Conservation (phyloP, 2,797 vertebrate species). For the Taenioides sp. region DNA sequence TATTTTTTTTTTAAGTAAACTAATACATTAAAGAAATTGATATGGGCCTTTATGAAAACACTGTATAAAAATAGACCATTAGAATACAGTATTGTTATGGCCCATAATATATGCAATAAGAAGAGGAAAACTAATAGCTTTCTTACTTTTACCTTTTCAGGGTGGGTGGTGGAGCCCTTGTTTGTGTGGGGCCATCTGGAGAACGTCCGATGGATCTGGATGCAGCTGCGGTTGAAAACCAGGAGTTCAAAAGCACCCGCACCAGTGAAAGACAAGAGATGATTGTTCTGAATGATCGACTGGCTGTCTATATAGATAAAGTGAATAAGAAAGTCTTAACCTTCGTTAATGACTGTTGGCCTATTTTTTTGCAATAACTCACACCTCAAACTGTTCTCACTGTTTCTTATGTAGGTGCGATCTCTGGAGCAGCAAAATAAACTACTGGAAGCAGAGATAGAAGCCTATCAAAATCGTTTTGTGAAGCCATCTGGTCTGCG, state of each 20-base stretch:
- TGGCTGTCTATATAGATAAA: slow-evolving; percentile 78
- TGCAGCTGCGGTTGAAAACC: slow-evolving; percentile 71
- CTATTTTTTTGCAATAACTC: background rate
- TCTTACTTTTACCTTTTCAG: slow-evolving; percentile 41
- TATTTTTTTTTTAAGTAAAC: background rate
- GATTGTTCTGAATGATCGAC: slow-evolving; percentile 77
- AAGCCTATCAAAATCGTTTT: slow-evolving; percentile 66
- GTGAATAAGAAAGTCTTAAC: slow-evolving; percentile 33
- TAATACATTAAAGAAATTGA: background rate
- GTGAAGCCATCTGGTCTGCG: slow-evolving; percentile 66
- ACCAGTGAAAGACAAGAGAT: slow-evolving; percentile 71
- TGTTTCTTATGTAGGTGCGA: slow-evolving; percentile 64
- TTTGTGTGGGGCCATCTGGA: slow-evolving; percentile 60
- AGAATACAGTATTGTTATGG: background rate
- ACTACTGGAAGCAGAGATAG: slow-evolving; percentile 66
- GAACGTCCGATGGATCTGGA: slow-evolving; percentile 68
- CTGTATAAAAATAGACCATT: background rate
- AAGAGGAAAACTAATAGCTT: background rate
- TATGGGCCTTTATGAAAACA: background rate
- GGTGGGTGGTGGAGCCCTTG: slow-evolving; percentile 54
- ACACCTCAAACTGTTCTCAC: slow-evolving; percentile 11
- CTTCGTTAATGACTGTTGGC: background rate
- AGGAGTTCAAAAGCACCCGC: slow-evolving; percentile 71
- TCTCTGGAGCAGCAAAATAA: slow-evolving; percentile 75
- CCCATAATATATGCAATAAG: background rate